Base-by-base conservation (phyloP, 2,797 vertebrate species). In the Anniella stebbinsi region DNA sequence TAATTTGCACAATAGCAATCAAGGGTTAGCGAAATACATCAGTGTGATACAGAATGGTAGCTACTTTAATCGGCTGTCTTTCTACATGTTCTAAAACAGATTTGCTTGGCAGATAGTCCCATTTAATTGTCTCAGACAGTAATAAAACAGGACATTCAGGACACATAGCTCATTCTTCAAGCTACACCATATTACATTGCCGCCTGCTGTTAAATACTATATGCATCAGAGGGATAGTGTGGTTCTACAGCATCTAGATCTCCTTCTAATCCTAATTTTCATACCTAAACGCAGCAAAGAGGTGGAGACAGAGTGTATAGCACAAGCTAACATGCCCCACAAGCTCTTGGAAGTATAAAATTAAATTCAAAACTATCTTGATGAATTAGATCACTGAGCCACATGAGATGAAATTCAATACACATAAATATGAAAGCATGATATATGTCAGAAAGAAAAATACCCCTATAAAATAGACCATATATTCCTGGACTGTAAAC, bases 1-100 rank as follows among this genome's bases (percentile, higher is more conserved):
- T 70, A 60, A 3, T 90, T 87, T 76, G 70, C 51, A 92, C 88
- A 92, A 93, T 41, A 93, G 84, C 48, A 84, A 84, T 89, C 88
- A 92, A 78, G 82, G 83, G 6, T 83, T 88, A 17, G 84, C 86
- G 76, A 86, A 41, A 86, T n/a, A 51, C 70, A 88, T 82, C 0
- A 12, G 88, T 67, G 1, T 72, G 63, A 30, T 93, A 87, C 41
- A 84, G 86, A 51, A 13, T n/a, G 33, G 87, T 30, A 90, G 75
- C 8, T 86, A 45, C n/a, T 63, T 28, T 84, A 92, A 41, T 78
- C 54, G 4, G 11, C 0, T 54, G 48, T 86, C 45, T 41, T 66
- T 54, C 28, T 7, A 67, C 30, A 54, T 88, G 38, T 81, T 90
- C 18, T 54, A 84, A 80, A 86, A 67, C 84, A 86, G 41, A 73